Conservation (phyloP, 2,888 invertebrate genomes). For the Amphipyra berbera region DNA sequence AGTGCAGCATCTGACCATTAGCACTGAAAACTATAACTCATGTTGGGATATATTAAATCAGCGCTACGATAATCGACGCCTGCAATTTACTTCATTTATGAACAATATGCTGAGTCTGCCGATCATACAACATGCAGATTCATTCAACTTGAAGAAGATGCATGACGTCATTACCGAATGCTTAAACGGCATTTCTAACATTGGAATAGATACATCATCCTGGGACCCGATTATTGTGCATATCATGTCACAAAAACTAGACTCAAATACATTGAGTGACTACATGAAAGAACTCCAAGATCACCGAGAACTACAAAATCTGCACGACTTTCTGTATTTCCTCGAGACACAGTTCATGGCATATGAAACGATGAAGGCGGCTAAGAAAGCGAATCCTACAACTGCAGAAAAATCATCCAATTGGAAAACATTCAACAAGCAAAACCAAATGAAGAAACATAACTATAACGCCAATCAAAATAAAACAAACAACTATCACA, state of each 20-base stretch:
- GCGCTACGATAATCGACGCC: constrained; percentile 21
- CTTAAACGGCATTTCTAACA: constrained; percentile 17
- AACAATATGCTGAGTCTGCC: constrained; percentile 10
- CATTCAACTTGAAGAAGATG: constrained; percentile 14
- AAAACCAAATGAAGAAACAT: background rate
- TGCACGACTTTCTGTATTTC: constrained; percentile 15
- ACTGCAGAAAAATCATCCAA: constrained; percentile 1
- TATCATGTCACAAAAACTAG: constrained; percentile 24
- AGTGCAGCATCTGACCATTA: constrained; percentile 7
- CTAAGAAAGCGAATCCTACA: background rate
- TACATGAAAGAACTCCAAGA: constrained; percentile 10
- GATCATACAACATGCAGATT: constrained; percentile 10
- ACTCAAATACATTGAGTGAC: constrained; percentile 8
- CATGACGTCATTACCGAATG: constrained; percentile 16
- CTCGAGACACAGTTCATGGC: constrained; percentile 22
- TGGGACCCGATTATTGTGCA: constrained; percentile 27
- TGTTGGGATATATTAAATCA: constrained; percentile 28
- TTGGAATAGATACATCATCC: constrained; percentile 7
- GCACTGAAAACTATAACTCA: constrained; percentile 3
- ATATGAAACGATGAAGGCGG: constrained; percentile 7
- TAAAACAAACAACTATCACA: constrained; percentile 6
- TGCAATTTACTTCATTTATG: constrained; percentile 16
- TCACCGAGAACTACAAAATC: constrained; percentile 10
- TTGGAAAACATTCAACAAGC: constrained; percentile 1
- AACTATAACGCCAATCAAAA: background rate